Evolutionary conservation across 37 sponge, comb jelly and placozoan genomes (phyloP).

Genomic region (Haliclona indistincta): DNA sequence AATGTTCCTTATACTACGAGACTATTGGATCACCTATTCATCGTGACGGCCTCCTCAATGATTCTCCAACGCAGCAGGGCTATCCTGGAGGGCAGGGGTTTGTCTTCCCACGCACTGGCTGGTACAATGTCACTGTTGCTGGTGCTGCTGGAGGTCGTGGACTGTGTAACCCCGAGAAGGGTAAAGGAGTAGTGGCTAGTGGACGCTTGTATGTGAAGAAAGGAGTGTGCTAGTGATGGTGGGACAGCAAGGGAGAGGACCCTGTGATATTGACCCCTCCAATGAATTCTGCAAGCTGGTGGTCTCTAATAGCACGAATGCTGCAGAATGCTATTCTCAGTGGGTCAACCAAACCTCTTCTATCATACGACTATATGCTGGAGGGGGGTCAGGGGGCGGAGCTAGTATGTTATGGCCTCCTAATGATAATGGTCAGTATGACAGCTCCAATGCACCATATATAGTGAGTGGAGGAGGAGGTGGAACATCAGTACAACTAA

Average conservation of each 20-base stretch:
- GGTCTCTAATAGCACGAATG: not conserved
- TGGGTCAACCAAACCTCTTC: constrained; percentile 8
- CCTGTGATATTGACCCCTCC: constrained; percentile 30
- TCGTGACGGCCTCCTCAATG: not conserved
- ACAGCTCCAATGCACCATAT: not conserved
- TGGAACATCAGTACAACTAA: constrained; percentile 7
- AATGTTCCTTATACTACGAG: constrained; percentile 14
- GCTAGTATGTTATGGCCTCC: constrained; percentile 36
- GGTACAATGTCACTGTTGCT: constrained; percentile 56
- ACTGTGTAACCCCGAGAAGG: constrained; percentile 27
- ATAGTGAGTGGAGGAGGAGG: constrained; percentile 55
- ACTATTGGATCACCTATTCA: constrained; percentile 7
- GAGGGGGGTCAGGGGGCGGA: constrained; percentile 68
- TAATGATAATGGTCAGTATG: not conserved
- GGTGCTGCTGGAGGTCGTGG: constrained; percentile 67
- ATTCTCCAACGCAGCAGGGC: not conserved
- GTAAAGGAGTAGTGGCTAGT: constrained; percentile 16
- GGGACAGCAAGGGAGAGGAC: constrained; percentile 51
- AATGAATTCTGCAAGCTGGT: constrained; percentile 5
- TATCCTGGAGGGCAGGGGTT: constrained; percentile 52
- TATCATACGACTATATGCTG: not conserved
- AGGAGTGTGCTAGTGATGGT: constrained; percentile 28
- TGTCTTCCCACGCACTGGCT: constrained; percentile 29
- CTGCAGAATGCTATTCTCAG: not conserved
- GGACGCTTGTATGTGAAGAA: constrained; percentile 2